Percentiles rank a stretch among this genome's conserved stretches.
Evolutionary conservation across 1,140 invertebrate species (phyloP).

Genomic region (Calycopis cecrops): DNA sequence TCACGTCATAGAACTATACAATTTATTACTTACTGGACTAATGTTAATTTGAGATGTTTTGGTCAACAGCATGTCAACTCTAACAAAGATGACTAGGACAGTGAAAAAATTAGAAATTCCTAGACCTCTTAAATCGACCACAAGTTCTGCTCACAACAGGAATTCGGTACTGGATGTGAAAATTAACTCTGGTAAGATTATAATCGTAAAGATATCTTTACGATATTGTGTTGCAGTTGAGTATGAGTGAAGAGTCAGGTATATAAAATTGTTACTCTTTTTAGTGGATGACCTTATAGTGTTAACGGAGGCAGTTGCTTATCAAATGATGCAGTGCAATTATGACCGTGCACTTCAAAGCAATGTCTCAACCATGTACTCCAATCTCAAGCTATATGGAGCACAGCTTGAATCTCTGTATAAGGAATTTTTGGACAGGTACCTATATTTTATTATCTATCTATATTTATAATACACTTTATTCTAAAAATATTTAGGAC

Average conservation of each 20-base stretch:
- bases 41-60: constrained; percentile 28
- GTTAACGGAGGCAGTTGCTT: constrained; percentile 81
- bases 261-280: constrained; percentile 29
- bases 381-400: constrained; percentile 83
- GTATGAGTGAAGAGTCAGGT: constrained; percentile 16
- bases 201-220: background rate
- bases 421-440: constrained; percentile 81
- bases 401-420: constrained; percentile 84
- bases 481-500: no score
- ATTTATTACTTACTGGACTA: background rate
- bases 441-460: background rate
- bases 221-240: background rate
- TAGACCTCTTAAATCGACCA: constrained; percentile 80
- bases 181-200: constrained; percentile 70
- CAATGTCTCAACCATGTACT: constrained; percentile 80
- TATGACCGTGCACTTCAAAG: constrained; percentile 77
- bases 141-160: constrained; percentile 68
- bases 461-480: no score
- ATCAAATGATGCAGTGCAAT: constrained; percentile 77
- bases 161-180: constrained; percentile 69
- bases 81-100: constrained; percentile 75
- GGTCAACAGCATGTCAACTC: constrained; percentile 68
- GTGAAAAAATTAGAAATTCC: constrained; percentile 85
- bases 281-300: constrained; percentile 82
- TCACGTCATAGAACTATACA: constrained; percentile 22